These are phyloP conservation scores for Drosophila neocordata DNA, from an alignment of 1,140 invertebrate species.

Conservation along the genomic window DNA sequence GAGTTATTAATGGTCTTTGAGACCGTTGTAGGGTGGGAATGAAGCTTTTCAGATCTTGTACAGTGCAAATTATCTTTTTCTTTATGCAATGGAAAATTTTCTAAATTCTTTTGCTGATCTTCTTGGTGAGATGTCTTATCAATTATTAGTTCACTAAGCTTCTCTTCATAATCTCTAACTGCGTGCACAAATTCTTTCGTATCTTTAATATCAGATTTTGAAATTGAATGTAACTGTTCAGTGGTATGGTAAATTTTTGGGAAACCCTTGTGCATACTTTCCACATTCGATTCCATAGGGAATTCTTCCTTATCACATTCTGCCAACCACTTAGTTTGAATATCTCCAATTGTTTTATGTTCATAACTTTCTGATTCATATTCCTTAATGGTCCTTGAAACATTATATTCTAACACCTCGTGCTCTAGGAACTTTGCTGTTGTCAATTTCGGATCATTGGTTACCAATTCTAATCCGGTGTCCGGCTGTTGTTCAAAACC, in stretches of 20 bases:
- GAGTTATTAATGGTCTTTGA: slow-evolving; percentile 3
- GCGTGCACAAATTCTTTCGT: slow-evolving; percentile 49
- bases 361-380: slow-evolving; percentile 32
- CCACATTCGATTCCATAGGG: slow-evolving; percentile 42
- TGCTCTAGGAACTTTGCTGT: slow-evolving; percentile 58
- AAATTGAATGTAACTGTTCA: slow-evolving; percentile 68
- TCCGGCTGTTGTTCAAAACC: slow-evolving; percentile 36
- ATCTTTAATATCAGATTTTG: slow-evolving; percentile 56
- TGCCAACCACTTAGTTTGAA: slow-evolving; percentile 33
- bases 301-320: slow-evolving; percentile 63
- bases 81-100: slow-evolving; percentile 51
- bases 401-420: slow-evolving; percentile 32
- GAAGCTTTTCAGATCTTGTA: background rate
- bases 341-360: slow-evolving; percentile 24
- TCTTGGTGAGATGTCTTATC: slow-evolving; percentile 16
- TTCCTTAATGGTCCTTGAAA: slow-evolving; percentile 44
- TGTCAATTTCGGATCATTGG: slow-evolving; percentile 29
- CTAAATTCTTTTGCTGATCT: background rate
- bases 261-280: slow-evolving; percentile 36
- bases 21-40: slow-evolving; percentile 12
- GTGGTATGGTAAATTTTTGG: slow-evolving; percentile 54
- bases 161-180: slow-evolving; percentile 39
- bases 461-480: background rate
- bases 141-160: slow-evolving; percentile 33
- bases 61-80: background rate